Percentiles rank a stretch among this genome's conserved stretches.
Conservation (phyloP, 2,797 vertebrate species). For the Sebastes melanostomus region DNA sequence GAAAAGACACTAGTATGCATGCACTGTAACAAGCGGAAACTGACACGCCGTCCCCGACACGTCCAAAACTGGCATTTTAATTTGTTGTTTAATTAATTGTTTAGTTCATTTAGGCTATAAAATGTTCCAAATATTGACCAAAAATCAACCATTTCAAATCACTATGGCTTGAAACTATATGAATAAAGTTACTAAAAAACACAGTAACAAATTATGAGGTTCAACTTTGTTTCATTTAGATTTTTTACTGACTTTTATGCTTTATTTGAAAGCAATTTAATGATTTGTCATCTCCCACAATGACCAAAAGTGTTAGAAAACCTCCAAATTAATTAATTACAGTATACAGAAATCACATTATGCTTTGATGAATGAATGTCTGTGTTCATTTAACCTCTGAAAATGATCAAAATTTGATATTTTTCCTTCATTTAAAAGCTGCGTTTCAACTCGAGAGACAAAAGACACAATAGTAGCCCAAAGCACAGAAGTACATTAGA, state of each 20-base stretch:
- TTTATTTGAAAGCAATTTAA: background rate
- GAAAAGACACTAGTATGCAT: too few relatives aligned
- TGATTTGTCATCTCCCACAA: background rate
- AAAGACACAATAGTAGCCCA: background rate
- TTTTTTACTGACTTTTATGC: background rate
- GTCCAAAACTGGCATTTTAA: background rate
- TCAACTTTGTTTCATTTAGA: background rate
- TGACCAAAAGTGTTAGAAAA: background rate
- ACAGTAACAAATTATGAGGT: background rate
- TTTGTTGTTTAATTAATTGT: background rate
- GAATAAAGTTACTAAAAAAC: background rate
- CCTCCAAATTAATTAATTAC: background rate
- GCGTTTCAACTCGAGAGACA: background rate
- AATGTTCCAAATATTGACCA: background rate
- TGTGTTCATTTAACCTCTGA: background rate
- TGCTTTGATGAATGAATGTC: background rate
- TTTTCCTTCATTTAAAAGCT: background rate
- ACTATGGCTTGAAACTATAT: background rate
- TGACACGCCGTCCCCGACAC: too few relatives aligned
- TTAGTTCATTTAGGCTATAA: background rate
- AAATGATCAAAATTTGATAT: background rate
- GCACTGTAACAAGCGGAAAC: too few relatives aligned
- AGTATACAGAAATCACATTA: background rate
- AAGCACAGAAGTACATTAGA: background rate
- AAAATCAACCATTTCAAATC: background rate